These are phyloP conservation scores for Heterohyrax brucei DNA, from an alignment of 2,797 vertebrate species.

Conservation along the genomic window DNA sequence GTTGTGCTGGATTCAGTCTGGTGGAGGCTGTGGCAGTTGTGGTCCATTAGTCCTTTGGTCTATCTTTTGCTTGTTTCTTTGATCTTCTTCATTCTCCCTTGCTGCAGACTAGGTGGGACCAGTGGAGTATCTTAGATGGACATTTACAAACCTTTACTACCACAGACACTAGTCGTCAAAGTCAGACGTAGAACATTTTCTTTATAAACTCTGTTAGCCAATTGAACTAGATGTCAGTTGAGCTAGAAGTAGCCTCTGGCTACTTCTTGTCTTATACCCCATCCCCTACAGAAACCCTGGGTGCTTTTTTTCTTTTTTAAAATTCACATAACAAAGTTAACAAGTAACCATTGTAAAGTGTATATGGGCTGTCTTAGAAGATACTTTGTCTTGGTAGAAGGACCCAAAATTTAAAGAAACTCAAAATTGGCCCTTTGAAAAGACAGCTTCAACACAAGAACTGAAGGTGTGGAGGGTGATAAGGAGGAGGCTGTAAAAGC, in stretches of 20 bases:
- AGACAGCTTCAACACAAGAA: slow-evolving; percentile 48
- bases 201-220: no score
- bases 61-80: no score
- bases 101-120: no score
- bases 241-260: neutral
- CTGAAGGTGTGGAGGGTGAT: neutral
- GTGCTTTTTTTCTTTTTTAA: neutral
- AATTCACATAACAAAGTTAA: slow-evolving; percentile 62
- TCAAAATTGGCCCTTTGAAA: slow-evolving; percentile 23
- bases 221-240: no score
- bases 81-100: no score
- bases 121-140: no score
- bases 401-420: slow-evolving; percentile 48
- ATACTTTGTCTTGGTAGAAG: slow-evolving; percentile 28
- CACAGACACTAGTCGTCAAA: no score
- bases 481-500: slow-evolving; percentile 2
- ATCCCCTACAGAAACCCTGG: slow-evolving; percentile 29
- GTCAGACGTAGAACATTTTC: no score
- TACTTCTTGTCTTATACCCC: slow-evolving; percentile 23
- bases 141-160: no score
- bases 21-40: no score
- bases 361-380: slow-evolving; percentile 40
- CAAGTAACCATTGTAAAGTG: slow-evolving; percentile 28
- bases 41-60: no score
- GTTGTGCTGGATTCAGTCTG: no score